Evolutionary conservation across 2,797 vertebrate species (phyloP), one percentile per base, ranked within the genome.

Genomic region (Spea hammondii): DNA sequence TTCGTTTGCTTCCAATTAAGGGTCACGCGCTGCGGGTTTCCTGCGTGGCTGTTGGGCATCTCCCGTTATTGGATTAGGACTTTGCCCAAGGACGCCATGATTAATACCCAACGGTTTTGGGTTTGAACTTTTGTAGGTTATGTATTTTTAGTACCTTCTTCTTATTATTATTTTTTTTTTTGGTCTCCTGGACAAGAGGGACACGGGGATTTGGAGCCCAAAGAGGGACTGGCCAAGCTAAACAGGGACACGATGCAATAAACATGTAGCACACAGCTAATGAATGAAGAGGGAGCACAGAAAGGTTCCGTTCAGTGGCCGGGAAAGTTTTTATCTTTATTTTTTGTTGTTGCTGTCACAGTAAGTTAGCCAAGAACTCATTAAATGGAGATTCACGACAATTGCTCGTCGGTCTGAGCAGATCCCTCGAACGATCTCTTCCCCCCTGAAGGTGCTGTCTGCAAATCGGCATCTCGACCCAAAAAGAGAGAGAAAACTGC

Each of bases 371-470:
- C 50, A 72, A 75, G 44, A 80, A 71, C 13, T 83, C 7, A 4
- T 83, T 70, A 9, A 65, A 3, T 53, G 46, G 66, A 57, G 8
- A 70, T 70, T 79, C 60, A 54, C 9, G 4, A 80, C 0, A 45
- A 60, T 78, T 72, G 66, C n/a, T 55, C 82, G 32, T 3, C 0
- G 75, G 84, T 88, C 82, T 79, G 79, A 50, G 62, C 72, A 45
- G 74, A 73, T 72, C 83, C 13, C 50, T 78, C 81, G 48, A 48
- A 32, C 32, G 32, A 1, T 32, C 32, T 3, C 32, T 3, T 1
- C 51, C 51, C 6, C 76, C 81, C 70, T 3, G 53, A 68, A 45
- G 84, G 60, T 69, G 67, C 73, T 50, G 8, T 9, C 64, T 62
- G 79, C 81, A 83, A 84, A 51, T 12, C 32, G 65, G 83, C 65